Evolutionary conservation across 1,140 invertebrate genomes (phyloP).

Genomic region (Protaetia brevitarsis): DNA sequence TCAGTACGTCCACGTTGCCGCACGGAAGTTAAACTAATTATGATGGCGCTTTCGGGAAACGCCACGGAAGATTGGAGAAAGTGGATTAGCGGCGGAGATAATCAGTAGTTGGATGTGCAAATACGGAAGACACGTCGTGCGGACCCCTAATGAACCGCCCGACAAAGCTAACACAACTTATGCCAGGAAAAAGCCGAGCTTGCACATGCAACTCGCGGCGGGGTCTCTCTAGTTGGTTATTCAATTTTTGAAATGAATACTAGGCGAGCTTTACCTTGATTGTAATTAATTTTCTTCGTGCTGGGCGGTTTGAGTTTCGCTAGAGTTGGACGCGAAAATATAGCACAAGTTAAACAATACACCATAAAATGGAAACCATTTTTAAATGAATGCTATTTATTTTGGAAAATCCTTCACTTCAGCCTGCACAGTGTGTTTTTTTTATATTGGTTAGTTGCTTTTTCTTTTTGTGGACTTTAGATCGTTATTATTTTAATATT

Average conservation of each 20-base stretch:
- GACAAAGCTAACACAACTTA: background rate
- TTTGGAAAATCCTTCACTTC: no score
- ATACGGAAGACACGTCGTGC: conserved; percentile 7
- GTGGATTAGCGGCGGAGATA: conserved; percentile 5
- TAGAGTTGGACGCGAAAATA: no score
- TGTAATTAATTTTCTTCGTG: background rate
- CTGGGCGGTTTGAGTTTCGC: no score
- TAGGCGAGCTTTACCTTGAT: background rate
- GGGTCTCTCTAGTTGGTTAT: background rate
- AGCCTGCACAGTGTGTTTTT: no score
- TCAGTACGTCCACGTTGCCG: background rate
- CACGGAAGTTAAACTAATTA: conserved; percentile 15
- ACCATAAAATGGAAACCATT: no score
- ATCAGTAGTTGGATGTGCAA: conserved; percentile 17
- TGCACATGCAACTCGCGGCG: background rate
- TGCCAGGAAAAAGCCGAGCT: background rate
- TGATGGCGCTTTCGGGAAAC: background rate
- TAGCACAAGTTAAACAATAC: no score
- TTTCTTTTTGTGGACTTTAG: no score
- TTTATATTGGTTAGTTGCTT: no score
- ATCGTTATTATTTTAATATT: no score
- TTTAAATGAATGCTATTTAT: no score
- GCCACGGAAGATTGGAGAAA: conserved; percentile 6
- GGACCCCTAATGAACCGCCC: conserved; percentile 3
- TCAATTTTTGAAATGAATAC: conserved; percentile 8